Percentiles rank a stretch among this genome's conserved stretches.
These are phyloP conservation scores for Mungos mungo DNA, from an alignment of 2,113 vertebrate species.

Conservation along the genomic window DNA sequence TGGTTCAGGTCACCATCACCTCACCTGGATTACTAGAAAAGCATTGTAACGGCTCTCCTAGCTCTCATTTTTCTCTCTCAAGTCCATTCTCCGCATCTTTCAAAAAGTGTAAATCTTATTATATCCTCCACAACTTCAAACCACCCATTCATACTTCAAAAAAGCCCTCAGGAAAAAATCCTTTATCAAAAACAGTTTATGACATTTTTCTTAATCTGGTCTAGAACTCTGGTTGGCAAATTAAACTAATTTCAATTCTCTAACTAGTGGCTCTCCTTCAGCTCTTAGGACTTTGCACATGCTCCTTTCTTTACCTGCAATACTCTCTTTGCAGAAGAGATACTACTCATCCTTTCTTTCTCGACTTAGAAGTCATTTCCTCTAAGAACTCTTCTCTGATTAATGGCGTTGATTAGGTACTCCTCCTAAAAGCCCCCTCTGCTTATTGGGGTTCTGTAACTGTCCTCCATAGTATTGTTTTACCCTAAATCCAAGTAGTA, in stretches of 20 bases:
- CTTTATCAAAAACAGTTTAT: neutral
- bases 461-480: neutral
- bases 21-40: neutral
- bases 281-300: neutral
- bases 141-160: neutral
- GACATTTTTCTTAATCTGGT: neutral
- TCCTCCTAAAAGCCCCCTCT: neutral
- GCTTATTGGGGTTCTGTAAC: neutral
- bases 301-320: neutral
- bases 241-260: neutral
- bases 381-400: neutral
- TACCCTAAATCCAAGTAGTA: neutral
- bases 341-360: neutral
- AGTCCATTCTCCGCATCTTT: neutral
- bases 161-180: neutral
- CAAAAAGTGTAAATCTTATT: neutral
- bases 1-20: neutral
- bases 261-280: neutral
- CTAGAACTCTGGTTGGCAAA: neutral
- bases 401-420: neutral
- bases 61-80: neutral
- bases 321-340: neutral
- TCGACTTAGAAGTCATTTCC: neutral
- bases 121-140: neutral
- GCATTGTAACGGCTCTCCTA: neutral